A percentile compares a stretch with the other conserved stretches of the same genome.
phyloP scores from a whole-genome alignment of 1,140 invertebrate genomes.

The Drosophila ohnishii region DNA sequence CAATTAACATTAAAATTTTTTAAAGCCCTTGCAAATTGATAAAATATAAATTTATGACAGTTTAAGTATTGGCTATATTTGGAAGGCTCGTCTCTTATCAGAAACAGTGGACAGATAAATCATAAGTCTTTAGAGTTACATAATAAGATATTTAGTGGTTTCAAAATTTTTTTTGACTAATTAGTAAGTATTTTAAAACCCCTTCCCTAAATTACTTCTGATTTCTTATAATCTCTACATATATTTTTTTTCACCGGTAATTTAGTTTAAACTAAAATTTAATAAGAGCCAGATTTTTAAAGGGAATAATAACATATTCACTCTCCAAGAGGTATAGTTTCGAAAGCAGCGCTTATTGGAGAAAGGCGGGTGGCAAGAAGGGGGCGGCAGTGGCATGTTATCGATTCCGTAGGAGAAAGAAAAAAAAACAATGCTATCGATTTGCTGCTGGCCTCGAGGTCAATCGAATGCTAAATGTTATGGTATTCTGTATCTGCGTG shows the following conservation, averaged over 20 bases:
- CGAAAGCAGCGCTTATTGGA: neutral
- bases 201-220: no score
- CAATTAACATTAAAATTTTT: neutral
- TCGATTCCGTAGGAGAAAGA: constrained; percentile 34
- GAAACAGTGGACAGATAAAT: neutral
- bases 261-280: neutral
- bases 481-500: constrained; percentile 22
- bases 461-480: constrained; percentile 53
- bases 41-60: neutral
- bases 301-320: neutral
- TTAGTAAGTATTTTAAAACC: no score
- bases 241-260: neutral
- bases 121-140: neutral
- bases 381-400: constrained; percentile 27
- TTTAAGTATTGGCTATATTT: neutral
- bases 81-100: neutral
- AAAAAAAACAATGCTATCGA: constrained; percentile 44
- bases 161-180: neutral
- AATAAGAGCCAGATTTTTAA: neutral
- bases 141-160: neutral
- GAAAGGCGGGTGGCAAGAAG: neutral
- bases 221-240: no score
- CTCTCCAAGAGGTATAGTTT: constrained; percentile 8
- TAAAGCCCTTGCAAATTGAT: constrained; percentile 2
- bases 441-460: constrained; percentile 58